A percentile compares a stretch with the other conserved stretches of the same genome.
Evolutionary conservation across 2,113 vertebrate genomes (phyloP).

Genomic region (Lontra canadensis): DNA sequence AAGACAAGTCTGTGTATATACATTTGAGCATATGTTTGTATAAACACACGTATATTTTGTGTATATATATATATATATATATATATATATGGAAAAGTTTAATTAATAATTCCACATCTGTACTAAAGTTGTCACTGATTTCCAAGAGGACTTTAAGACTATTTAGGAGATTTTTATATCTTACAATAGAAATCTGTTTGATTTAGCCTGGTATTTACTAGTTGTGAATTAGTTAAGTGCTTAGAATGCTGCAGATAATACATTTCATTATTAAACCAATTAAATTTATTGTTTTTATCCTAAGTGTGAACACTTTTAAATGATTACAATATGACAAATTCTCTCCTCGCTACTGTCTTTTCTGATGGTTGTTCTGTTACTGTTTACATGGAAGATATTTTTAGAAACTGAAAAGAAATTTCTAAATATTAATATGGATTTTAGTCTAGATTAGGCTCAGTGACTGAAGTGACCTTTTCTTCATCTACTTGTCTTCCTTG

Average conservation of each 20-base stretch:
- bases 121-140: conserved; percentile 36
- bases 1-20: not conserved
- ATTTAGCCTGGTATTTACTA: not conserved
- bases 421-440: not conserved
- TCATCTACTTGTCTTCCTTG: not conserved
- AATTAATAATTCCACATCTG: not conserved
- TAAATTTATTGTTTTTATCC: conserved; percentile 34
- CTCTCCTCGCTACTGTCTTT: not conserved
- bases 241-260: conserved; percentile 25
- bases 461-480: not conserved
- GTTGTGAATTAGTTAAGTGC: not conserved
- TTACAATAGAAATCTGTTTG: conserved; percentile 52
- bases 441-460: not conserved
- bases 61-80: too few species aligned
- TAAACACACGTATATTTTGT: too few species aligned
- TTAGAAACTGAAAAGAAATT: not conserved
- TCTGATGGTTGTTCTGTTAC: not conserved
- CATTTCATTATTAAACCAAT: conserved; percentile 20
- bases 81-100: not conserved
- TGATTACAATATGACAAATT: not conserved
- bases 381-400: not conserved
- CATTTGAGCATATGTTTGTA: not conserved
- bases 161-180: conserved; percentile 24
- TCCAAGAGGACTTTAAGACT: conserved; percentile 3
- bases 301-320: not conserved